Evolutionary conservation across 2,888 invertebrate species (phyloP).

Genomic region (Imbricaverruca yamaguchii): DNA sequence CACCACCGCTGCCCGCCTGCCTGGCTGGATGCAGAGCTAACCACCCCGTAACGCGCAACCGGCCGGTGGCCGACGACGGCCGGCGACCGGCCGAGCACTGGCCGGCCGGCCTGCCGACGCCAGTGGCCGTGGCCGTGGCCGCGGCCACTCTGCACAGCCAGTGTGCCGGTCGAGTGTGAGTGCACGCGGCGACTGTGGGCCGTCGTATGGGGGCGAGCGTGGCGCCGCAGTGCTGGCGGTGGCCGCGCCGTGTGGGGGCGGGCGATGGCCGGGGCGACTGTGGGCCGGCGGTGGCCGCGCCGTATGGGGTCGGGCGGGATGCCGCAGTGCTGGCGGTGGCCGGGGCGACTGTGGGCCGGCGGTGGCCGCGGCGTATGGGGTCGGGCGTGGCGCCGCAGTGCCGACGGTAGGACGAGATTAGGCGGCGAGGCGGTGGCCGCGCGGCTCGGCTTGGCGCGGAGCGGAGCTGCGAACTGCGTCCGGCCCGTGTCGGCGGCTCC

Average conservation of each 20-base stretch:
- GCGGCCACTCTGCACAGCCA: no score
- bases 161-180: no score
- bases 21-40: neutral
- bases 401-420: neutral
- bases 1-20: slow-evolving; percentile 3
- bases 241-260: neutral
- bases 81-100: neutral
- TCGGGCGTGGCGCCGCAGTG: neutral
- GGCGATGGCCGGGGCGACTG: no score
- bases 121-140: no score
- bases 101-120: no score
- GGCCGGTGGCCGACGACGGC: neutral
- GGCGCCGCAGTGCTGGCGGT: neutral
- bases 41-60: slow-evolving; percentile 2
- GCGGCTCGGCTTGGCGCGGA: neutral
- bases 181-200: no score
- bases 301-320: neutral
- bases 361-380: neutral
- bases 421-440: neutral
- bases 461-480: neutral
- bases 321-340: neutral
- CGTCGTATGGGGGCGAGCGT: neutral
- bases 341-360: no score
- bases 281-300: no score
- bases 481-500: neutral